Conservation (phyloP, 2,113 vertebrate genomes). For the Mirounga angustirostris region DNA sequence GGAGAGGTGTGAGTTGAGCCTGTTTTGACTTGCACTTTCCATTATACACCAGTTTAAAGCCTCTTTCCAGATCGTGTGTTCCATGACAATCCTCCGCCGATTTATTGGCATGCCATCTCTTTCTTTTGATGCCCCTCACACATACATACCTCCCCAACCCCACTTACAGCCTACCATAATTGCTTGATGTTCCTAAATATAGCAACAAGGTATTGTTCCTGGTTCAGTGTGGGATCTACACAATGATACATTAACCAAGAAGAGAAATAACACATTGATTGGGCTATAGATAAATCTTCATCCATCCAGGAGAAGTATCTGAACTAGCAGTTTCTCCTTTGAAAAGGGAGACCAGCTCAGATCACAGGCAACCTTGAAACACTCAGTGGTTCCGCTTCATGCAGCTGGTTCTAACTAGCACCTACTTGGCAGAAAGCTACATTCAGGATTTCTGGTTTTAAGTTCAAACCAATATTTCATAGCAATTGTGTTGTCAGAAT, state of each 20-base stretch:
- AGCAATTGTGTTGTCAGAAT: slow-evolving; percentile 82
- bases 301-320: slow-evolving; percentile 31
- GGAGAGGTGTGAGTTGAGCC: background rate
- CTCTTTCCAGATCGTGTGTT: background rate
- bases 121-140: background rate
- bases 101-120: background rate
- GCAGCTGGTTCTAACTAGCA: slow-evolving; percentile 83
- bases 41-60: background rate
- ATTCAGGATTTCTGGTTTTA: slow-evolving; percentile 76
- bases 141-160: background rate
- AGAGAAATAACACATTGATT: slow-evolving; percentile 37
- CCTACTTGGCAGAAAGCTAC: slow-evolving; percentile 77
- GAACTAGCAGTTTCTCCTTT: slow-evolving; percentile 67
- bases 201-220: background rate
- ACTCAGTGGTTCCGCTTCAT: slow-evolving; percentile 19
- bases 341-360: slow-evolving; percentile 46
- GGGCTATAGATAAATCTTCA: slow-evolving; percentile 47
- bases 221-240: background rate
- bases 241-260: slow-evolving; percentile 51
- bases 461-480: slow-evolving; percentile 78
- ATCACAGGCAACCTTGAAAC: slow-evolving; percentile 72
- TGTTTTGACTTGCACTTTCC: background rate
- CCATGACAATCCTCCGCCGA: background rate
- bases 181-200: slow-evolving; percentile 30
- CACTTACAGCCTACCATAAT: background rate